A percentile compares a stretch with the other conserved stretches of the same genome.
Conservation (phyloP, 2,797 vertebrate genomes). For the Uromys caudimaculatus region DNA sequence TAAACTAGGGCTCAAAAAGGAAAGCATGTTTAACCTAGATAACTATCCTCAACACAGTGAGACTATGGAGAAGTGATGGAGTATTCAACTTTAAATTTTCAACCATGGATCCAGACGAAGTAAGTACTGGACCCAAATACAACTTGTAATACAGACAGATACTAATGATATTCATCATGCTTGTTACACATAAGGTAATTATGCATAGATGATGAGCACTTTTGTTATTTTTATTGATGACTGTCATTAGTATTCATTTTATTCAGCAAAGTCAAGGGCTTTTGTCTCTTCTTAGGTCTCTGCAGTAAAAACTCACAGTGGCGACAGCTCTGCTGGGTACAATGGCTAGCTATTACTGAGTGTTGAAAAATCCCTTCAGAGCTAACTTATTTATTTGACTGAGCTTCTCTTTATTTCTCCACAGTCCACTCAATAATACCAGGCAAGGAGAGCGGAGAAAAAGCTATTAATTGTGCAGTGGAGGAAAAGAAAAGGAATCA, state of each 20-base stretch:
- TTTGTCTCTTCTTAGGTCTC: conserved; percentile 5
- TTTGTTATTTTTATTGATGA: conserved; percentile 73
- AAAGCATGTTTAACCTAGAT: neutral
- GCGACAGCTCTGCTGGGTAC: neutral
- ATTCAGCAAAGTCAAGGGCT: conserved; percentile 37
- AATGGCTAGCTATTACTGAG: neutral
- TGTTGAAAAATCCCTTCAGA: conserved; percentile 37
- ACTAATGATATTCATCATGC: conserved; percentile 62
- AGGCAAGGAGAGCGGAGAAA: neutral
- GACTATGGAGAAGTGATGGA: neutral
- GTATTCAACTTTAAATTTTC: conserved; percentile 29
- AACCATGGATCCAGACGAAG: neutral
- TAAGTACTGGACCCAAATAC: conserved; percentile 50
- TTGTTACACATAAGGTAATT: conserved; percentile 65
- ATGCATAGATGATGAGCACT: conserved; percentile 65
- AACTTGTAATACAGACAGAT: conserved; percentile 56
- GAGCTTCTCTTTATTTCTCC: conserved; percentile 9
- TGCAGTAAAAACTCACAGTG: neutral
- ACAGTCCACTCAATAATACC: neutral
- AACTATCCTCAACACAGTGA: neutral
- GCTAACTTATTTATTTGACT: neutral
- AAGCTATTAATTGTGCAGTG: neutral
- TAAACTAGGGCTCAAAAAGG: conserved; percentile 9
- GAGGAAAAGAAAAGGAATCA: conserved; percentile 41
- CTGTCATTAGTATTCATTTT: conserved; percentile 66